Percentiles rank a stretch among this genome's conserved stretches.
Conservation (phyloP, 2,113 vertebrate species). For the Desmodus rotundus region DNA sequence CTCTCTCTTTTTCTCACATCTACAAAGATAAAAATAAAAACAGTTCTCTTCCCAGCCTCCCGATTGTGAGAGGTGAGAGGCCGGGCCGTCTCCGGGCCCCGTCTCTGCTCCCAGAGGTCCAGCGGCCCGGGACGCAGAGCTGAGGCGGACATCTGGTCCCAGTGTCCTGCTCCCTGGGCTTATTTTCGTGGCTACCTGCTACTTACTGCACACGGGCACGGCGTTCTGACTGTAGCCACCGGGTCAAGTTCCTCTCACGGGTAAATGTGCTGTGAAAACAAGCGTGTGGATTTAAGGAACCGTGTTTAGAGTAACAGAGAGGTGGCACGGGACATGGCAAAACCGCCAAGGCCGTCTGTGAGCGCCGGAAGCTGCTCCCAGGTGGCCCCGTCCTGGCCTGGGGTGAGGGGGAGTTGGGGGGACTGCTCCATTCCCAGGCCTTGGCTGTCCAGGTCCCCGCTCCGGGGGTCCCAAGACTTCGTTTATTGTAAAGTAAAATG, state of each 20-base stretch:
- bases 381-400: background rate
- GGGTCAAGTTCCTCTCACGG: background rate
- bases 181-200: background rate
- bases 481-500: background rate
- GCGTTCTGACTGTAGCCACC: background rate
- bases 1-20: no score
- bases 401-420: no score
- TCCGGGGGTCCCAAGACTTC: background rate
- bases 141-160: accelerated
- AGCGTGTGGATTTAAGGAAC: background rate
- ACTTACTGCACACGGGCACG: accelerated
- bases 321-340: accelerated
- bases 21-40: background rate
- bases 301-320: background rate
- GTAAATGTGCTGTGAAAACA: background rate
- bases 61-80: accelerated
- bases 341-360: accelerated
- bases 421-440: background rate
- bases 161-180: accelerated
- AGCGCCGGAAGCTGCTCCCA: background rate
- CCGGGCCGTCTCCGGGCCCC: no score
- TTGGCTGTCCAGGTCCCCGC: accelerated
- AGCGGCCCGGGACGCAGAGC: accelerated
- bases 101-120: background rate
- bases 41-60: background rate